Evolutionary conservation across 2,888 invertebrate genomes (phyloP).

Genomic region (Mythimna impura): DNA sequence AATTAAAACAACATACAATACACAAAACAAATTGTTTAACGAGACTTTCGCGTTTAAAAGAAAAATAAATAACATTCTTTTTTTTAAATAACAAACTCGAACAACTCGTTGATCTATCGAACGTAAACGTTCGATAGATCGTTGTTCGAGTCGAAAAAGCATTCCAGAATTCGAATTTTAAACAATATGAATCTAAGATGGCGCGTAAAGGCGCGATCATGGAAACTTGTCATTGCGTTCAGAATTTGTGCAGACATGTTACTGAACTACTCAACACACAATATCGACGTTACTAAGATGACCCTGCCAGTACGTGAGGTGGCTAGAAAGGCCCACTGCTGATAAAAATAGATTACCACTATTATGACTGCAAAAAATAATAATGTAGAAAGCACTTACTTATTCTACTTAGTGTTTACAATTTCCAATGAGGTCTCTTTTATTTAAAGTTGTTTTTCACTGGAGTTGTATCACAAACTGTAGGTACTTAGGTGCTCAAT

Average conservation of each 20-base stretch:
- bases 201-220: not conserved
- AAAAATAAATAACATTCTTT: not conserved
- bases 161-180: slow-evolving; percentile 18
- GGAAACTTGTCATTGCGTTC: slow-evolving; percentile 2
- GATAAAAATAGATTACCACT: slow-evolving; percentile 71
- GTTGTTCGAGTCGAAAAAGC: slow-evolving; percentile 17
- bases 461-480: no score
- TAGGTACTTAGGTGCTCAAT: no score
- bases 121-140: no score
- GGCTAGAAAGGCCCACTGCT: slow-evolving; percentile 62
- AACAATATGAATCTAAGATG: slow-evolving; percentile 19
- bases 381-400: slow-evolving; percentile 16
- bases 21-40: not conserved
- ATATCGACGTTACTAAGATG: slow-evolving; percentile 41
- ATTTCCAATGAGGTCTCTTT: slow-evolving; percentile 7
- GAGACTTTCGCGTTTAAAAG: not conserved
- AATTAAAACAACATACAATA: not conserved
- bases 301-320: slow-evolving; percentile 69
- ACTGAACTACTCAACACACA: slow-evolving; percentile 28
- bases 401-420: slow-evolving; percentile 25
- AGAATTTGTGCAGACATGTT: slow-evolving; percentile 35
- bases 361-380: slow-evolving; percentile 37
- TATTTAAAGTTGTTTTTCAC: no score
- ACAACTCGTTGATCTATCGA: slow-evolving; percentile 14
- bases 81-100: slow-evolving; percentile 32